These are phyloP conservation scores for Chrysomela aeneicollis DNA, from an alignment of 2,888 invertebrate species.

Conservation along the genomic window DNA sequence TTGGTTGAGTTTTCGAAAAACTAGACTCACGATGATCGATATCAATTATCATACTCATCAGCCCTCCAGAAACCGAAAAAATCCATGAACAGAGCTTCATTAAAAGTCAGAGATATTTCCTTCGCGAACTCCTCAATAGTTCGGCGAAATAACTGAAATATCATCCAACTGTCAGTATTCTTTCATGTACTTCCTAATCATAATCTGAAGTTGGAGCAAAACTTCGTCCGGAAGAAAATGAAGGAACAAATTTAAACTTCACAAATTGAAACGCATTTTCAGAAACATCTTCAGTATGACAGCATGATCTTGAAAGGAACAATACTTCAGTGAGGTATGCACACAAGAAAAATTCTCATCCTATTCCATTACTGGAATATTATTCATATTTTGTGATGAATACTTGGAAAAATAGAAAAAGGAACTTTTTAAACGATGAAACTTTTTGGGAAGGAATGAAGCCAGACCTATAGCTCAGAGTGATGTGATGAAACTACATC, in stretches of 20 bases:
- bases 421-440: too few relatives aligned
- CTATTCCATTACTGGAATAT: too few relatives aligned
- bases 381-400: too few relatives aligned
- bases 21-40: too few relatives aligned
- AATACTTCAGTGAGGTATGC: too few relatives aligned
- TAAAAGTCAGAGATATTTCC: neutral
- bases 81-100: too few relatives aligned
- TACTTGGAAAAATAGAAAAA: too few relatives aligned
- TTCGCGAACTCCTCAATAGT: neutral
- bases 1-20: too few relatives aligned
- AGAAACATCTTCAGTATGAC: neutral
- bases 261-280: neutral
- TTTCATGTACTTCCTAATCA: neutral
- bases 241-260: neutral
- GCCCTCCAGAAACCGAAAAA: neutral
- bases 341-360: too few relatives aligned
- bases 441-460: too few relatives aligned
- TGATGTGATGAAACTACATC: too few relatives aligned
- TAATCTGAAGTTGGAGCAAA: neutral
- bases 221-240: neutral
- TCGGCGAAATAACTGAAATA: neutral
- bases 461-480: too few relatives aligned
- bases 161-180: neutral
- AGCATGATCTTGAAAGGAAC: neutral
- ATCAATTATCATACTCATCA: neutral